Conservation (phyloP, 1,140 invertebrate genomes). For the Pinna nobilis region DNA sequence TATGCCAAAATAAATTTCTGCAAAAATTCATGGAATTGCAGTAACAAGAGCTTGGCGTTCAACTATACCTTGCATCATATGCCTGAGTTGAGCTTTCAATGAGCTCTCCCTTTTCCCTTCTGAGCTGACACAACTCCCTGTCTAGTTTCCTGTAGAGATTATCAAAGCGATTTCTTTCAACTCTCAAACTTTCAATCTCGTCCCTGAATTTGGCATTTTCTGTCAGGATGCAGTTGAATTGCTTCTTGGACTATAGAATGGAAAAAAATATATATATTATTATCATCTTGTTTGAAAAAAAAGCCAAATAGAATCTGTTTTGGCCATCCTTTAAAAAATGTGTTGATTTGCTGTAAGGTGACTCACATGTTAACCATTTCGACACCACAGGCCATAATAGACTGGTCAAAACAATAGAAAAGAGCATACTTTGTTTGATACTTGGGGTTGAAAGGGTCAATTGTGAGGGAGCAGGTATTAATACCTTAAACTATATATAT, state of each 20-base stretch:
- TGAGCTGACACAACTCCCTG: conserved; percentile 82
- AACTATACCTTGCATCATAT: conserved; percentile 85
- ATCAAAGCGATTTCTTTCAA: conserved; percentile 87
- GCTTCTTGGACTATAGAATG: conserved; percentile 63
- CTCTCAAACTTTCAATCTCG: conserved; percentile 86
- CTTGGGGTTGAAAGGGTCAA: not conserved
- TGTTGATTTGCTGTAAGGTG: too few species aligned
- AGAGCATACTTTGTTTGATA: not conserved
- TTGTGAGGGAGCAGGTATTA: too few species aligned
- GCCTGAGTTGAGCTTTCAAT: conserved; percentile 90
- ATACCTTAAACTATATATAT: too few species aligned
- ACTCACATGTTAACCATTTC: too few species aligned
- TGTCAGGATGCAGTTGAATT: conserved; percentile 76
- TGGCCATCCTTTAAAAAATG: too few species aligned
- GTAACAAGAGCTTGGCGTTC: too few species aligned
- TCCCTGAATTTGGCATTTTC: conserved; percentile 84
- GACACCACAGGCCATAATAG: not conserved
- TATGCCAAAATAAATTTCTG: too few species aligned
- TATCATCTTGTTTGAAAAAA: not conserved
- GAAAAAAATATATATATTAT: conserved; percentile 5
- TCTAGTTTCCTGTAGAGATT: conserved; percentile 84
- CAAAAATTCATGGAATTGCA: too few species aligned
- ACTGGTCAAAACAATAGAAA: not conserved
- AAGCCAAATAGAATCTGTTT: not conserved
- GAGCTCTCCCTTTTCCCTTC: conserved; percentile 83